Conservation (phyloP, 1,140 invertebrate species). For the Trypoxylus dichotomus region DNA sequence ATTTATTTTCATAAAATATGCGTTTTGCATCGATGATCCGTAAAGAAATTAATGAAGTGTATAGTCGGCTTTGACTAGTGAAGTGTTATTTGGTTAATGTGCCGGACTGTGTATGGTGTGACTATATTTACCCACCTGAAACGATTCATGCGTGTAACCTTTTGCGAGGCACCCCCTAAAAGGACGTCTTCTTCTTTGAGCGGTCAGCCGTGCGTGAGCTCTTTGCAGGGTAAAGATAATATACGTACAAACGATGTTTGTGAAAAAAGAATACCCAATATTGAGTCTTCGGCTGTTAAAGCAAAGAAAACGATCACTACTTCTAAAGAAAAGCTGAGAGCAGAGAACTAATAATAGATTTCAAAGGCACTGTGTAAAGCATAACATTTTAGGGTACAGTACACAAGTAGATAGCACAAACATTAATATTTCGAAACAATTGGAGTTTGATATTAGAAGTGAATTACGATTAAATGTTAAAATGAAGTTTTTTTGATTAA, state of each 20-base stretch:
- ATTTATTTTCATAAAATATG: slow-evolving; percentile 1
- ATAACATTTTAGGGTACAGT: too few relatives aligned
- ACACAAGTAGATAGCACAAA: too few relatives aligned
- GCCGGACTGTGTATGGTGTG: background rate
- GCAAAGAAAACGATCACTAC: too few relatives aligned
- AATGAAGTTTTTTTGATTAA: too few relatives aligned
- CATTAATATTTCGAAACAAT: too few relatives aligned
- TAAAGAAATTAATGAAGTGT: background rate
- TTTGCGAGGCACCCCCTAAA: background rate
- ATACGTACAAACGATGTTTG: background rate
- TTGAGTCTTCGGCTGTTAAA: too few relatives aligned
- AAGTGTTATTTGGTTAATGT: background rate
- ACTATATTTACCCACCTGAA: background rate
- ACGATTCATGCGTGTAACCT: background rate
- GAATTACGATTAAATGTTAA: too few relatives aligned
- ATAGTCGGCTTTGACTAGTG: background rate
- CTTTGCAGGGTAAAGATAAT: background rate
- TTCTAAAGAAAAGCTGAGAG: too few relatives aligned
- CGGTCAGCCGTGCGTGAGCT: background rate
- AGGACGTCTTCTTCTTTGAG: background rate
- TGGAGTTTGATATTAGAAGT: too few relatives aligned
- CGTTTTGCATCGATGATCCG: background rate
- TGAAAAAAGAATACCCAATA: too few relatives aligned
- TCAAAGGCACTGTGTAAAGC: too few relatives aligned
- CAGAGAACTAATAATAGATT: too few relatives aligned